Percentiles rank a stretch among this genome's conserved stretches.
Evolutionary conservation across 2,113 vertebrate genomes (phyloP).

Genomic region (Perca schrenkii): DNA sequence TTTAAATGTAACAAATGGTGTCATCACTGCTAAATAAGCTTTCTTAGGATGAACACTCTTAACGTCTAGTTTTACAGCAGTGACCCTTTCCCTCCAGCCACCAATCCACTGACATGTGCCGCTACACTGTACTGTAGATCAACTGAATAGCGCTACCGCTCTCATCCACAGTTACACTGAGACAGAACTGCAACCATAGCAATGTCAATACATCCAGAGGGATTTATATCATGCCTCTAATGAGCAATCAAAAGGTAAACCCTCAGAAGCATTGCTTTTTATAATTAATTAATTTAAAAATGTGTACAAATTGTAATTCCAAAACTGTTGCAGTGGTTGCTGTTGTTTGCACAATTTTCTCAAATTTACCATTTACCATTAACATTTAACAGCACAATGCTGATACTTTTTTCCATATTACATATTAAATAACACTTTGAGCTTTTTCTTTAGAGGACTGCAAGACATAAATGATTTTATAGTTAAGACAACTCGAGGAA

Average conservation of each 20-base stretch:
- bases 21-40: neutral
- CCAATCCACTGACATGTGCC: neutral
- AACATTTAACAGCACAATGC: neutral
- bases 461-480: neutral
- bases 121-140: constrained; percentile 5
- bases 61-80: neutral
- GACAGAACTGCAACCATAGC: constrained; percentile 39
- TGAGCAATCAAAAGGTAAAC: constrained; percentile 40
- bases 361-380: neutral
- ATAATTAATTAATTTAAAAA: constrained; percentile 14
- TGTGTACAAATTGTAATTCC: constrained; percentile 1
- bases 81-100: neutral
- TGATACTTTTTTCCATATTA: no score
- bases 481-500: neutral
- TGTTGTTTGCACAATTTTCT: neutral
- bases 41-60: neutral
- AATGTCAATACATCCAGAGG: constrained; percentile 48
- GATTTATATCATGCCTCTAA: constrained; percentile 50
- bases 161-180: neutral
- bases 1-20: neutral
- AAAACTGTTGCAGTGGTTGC: neutral
- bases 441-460: neutral
- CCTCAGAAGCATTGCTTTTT: constrained; percentile 26
- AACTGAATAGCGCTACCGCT: neutral
- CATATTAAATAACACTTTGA: neutral